Percentiles rank a stretch among this genome's conserved stretches.
Conservation (phyloP, 2,797 vertebrate species). For the Alectoris magna region DNA sequence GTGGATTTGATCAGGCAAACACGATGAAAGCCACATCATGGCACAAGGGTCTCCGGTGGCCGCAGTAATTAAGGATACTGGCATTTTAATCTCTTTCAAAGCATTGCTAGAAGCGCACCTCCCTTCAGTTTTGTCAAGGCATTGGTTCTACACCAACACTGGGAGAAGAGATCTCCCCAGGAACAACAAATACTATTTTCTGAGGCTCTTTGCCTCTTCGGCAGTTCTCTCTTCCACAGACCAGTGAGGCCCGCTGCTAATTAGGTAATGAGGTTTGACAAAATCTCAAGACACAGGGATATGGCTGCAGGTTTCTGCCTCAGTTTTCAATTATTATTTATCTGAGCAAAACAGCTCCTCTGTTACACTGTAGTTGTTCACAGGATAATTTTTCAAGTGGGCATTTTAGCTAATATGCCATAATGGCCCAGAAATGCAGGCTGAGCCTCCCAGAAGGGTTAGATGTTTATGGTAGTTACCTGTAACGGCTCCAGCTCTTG, state of each 20-base stretch:
- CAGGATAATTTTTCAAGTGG: constrained; percentile 65
- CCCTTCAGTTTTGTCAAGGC: background rate
- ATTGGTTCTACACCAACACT: background rate
- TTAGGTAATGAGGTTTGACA: constrained; percentile 69
- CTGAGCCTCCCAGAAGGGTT: constrained; percentile 58
- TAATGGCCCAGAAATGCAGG: constrained; percentile 56
- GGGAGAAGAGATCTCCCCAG: background rate
- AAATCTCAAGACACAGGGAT: constrained; percentile 49
- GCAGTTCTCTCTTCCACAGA: background rate
- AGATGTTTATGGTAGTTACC: constrained; percentile 51
- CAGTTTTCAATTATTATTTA: constrained; percentile 73
- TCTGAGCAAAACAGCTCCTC: constrained; percentile 63
- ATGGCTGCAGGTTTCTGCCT: constrained; percentile 50
- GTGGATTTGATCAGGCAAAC: background rate
- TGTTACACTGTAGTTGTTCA: constrained; percentile 56
- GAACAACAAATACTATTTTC: constrained; percentile 34
- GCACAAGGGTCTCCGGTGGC: background rate
- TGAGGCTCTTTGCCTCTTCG: constrained; percentile 13
- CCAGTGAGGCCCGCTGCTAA: constrained; percentile 25
- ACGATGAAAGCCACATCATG: background rate
- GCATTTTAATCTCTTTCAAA: background rate
- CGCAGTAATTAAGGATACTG: background rate
- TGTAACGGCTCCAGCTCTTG: constrained; percentile 52
- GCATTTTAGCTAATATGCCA: constrained; percentile 52
- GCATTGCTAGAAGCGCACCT: background rate